A percentile compares a stretch with the other conserved stretches of the same genome.
phyloP scores from a whole-genome alignment of 2,113 vertebrate species.

The Trichomycterus rosablanca region DNA sequence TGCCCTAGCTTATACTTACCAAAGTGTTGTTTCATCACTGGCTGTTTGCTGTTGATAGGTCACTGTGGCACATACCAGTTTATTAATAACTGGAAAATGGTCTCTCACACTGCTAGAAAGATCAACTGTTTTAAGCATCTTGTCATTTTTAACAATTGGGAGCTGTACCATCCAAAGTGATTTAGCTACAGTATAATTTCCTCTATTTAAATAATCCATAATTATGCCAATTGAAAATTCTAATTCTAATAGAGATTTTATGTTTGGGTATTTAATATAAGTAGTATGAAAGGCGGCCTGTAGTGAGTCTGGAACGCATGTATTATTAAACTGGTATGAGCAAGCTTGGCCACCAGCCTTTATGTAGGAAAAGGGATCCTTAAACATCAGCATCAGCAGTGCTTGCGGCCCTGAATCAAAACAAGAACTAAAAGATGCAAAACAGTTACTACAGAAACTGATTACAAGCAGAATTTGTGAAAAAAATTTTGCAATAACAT shows the following conservation, averaged over 20 bases:
- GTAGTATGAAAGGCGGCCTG: not conserved
- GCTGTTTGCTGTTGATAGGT: too few species aligned
- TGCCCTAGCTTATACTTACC: conserved; percentile 3
- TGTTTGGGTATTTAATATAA: not conserved
- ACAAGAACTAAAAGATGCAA: too few species aligned
- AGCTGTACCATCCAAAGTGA: conserved; percentile 2
- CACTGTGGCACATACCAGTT: conserved; percentile 26
- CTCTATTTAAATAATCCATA: not conserved
- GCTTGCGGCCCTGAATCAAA: not conserved
- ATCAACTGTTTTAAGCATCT: not conserved
- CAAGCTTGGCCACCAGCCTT: not conserved
- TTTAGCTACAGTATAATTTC: not conserved
- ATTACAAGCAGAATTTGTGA: too few species aligned
- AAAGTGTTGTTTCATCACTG: not conserved
- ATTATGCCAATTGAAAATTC: not conserved
- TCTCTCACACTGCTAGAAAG: not conserved
- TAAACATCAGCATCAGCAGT: not conserved
- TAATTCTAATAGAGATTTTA: not conserved
- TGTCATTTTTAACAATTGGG: not conserved
- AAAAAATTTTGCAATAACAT: too few species aligned
- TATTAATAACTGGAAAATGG: conserved; percentile 13
- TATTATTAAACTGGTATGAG: conserved; percentile 1
- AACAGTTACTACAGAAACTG: too few species aligned
- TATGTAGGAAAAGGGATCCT: not conserved
- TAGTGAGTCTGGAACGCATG: conserved; percentile 12